Conservation (phyloP, 2,888 invertebrate species). For the Cataglyphis cursor region DNA sequence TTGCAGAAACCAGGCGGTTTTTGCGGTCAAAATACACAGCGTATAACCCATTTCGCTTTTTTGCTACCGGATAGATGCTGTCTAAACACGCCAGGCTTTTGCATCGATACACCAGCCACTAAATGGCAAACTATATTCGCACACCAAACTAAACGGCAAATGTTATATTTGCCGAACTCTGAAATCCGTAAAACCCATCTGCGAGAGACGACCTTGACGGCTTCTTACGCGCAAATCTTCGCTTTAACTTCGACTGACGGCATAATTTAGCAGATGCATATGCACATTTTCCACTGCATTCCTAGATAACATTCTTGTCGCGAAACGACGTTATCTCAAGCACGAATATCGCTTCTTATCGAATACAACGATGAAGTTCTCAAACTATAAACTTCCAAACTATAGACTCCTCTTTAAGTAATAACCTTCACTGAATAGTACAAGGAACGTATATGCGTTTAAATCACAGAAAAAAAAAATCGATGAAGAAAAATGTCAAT, state of each 20-base stretch:
- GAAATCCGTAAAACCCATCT: conserved; percentile 41
- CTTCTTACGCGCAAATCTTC: conserved; percentile 28
- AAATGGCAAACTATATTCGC: conserved; percentile 47
- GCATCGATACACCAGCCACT: conserved; percentile 47
- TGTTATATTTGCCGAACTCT: conserved; percentile 46
- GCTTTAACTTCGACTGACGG: conserved; percentile 8
- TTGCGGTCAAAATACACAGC: conserved; percentile 40
- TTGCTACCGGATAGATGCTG: conserved; percentile 43
- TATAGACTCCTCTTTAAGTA: background rate
- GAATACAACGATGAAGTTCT: background rate
- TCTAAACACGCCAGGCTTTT: conserved; percentile 48
- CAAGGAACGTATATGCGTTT: background rate
- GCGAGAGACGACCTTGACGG: conserved; percentile 38
- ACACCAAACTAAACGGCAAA: conserved; percentile 46
- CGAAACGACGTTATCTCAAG: conserved; percentile 2
- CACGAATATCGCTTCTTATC: conserved; percentile 2
- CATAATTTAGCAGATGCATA: conserved; percentile 1
- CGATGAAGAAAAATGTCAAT: background rate
- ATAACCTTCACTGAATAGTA: background rate
- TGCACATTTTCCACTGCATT: conserved; percentile 10
- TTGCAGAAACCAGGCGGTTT: conserved; percentile 48
- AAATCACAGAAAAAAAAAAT: background rate
- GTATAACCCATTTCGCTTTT: conserved; percentile 44
- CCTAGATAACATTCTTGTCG: conserved; percentile 28
- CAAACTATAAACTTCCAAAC: background rate